Evolutionary conservation across 2,797 vertebrate species (phyloP).

Genomic region (Helicolenus hilgendorfi): DNA sequence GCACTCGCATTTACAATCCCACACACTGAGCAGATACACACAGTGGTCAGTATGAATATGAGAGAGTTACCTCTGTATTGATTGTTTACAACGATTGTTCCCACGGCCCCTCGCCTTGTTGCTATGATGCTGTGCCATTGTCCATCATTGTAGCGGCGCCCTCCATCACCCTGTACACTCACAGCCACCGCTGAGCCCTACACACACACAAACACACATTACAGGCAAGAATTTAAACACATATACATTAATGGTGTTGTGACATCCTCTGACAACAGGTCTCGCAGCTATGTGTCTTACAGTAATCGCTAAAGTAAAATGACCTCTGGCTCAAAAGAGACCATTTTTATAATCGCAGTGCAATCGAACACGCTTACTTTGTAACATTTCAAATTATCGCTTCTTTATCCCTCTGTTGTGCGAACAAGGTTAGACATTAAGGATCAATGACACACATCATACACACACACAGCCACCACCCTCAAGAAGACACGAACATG

Average conservation of each 20-base stretch:
- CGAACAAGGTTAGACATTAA: slow-evolving; percentile 23
- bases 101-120: slow-evolving; percentile 91
- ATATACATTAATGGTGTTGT: slow-evolving; percentile 1
- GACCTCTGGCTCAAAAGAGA: slow-evolving; percentile 4
- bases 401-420: not conserved
- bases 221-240: not conserved
- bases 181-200: slow-evolving; percentile 94
- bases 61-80: slow-evolving; percentile 87
- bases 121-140: slow-evolving; percentile 94
- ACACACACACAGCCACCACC: not conserved
- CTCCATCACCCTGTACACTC: slow-evolving; percentile 90
- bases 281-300: not conserved
- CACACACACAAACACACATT: not conserved
- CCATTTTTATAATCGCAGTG: slow-evolving; percentile 10
- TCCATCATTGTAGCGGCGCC: slow-evolving; percentile 92
- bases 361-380: slow-evolving; percentile 14
- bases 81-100: slow-evolving; percentile 92
- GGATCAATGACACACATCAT: slow-evolving; percentile 15
- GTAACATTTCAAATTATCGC: slow-evolving; percentile 16
- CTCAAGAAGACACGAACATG: slow-evolving; percentile 42
- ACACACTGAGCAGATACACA: slow-evolving; percentile 47
- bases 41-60: slow-evolving; percentile 78
- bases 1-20: slow-evolving; percentile 14
- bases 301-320: slow-evolving; percentile 3
- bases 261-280: not conserved